Evolutionary conservation across 1,140 invertebrate genomes (phyloP).

Genomic region (Thaumatotibia leucotreta): DNA sequence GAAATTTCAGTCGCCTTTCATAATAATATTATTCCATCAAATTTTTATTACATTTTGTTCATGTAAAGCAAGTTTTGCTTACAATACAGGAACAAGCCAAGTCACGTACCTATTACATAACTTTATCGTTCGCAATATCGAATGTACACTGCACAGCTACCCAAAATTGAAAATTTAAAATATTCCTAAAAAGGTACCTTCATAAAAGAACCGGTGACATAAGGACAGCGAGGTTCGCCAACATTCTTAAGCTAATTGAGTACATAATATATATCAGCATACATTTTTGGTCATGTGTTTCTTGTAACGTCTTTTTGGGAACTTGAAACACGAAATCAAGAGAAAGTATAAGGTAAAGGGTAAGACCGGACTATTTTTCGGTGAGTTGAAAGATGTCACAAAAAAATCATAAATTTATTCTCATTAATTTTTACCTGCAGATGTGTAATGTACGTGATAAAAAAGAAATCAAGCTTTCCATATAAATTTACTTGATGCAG

Average conservation of each 20-base stretch:
- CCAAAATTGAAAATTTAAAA: slow-evolving; percentile 12
- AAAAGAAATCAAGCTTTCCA: too few species aligned
- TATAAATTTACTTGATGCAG: too few species aligned
- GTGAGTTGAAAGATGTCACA: too few species aligned
- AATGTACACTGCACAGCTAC: neutral
- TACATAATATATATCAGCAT: too few species aligned
- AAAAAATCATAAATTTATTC: too few species aligned
- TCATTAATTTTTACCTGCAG: too few species aligned
- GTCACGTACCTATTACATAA: slow-evolving; percentile 11
- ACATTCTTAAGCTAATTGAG: neutral
- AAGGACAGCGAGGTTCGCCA: neutral
- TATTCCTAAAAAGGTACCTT: slow-evolving; percentile 10
- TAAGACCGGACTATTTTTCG: too few species aligned
- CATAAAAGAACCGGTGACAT: neutral
- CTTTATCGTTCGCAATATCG: neutral
- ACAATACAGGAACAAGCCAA: neutral
- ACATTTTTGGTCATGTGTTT: too few species aligned
- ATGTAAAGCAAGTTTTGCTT: neutral
- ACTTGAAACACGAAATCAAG: too few species aligned
- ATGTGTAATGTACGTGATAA: too few species aligned
- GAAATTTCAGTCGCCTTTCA: neutral
- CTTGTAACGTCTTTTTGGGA: too few species aligned
- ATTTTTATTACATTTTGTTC: neutral
- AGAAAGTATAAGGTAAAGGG: too few species aligned
- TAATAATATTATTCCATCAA: neutral